Conservation (phyloP, 2,797 vertebrate species). For the Pantherophis vulpinus region DNA sequence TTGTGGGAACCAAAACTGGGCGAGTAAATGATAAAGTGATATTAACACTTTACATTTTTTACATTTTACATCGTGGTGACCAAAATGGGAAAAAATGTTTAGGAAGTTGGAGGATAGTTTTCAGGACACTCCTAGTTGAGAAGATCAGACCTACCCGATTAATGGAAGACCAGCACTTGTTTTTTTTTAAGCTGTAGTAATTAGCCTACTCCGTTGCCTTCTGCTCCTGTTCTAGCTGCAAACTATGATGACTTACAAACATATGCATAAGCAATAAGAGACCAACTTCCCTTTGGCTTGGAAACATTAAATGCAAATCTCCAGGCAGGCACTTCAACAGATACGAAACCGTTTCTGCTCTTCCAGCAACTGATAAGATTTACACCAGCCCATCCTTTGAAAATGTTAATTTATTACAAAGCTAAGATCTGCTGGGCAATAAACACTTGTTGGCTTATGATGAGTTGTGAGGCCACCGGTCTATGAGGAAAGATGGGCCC, state of each 20-base stretch:
- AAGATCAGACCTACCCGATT: background rate
- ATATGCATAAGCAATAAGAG: slow-evolving; percentile 16
- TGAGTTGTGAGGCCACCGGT: slow-evolving; percentile 57
- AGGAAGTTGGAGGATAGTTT: background rate
- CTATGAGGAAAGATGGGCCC: slow-evolving; percentile 59
- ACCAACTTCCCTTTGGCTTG: slow-evolving; percentile 29
- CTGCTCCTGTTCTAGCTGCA: background rate
- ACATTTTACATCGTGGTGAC: too few species aligned
- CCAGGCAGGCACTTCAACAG: slow-evolving; percentile 54
- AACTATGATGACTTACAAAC: slow-evolving; percentile 34
- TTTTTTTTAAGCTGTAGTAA: slow-evolving; percentile 26
- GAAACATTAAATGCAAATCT: slow-evolving; percentile 56
- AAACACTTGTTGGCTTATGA: slow-evolving; percentile 52
- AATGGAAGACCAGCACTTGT: background rate
- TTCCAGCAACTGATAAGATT: slow-evolving; percentile 61
- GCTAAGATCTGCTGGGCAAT: slow-evolving; percentile 64
- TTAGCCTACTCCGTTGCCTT: slow-evolving; percentile 6
- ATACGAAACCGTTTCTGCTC: slow-evolving; percentile 54
- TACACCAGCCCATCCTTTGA: slow-evolving; percentile 59
- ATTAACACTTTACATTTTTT: too few species aligned
- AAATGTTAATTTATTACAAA: slow-evolving; percentile 64
- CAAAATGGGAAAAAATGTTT: background rate
- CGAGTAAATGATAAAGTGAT: too few species aligned
- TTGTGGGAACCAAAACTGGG: too few species aligned
- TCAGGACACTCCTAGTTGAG: background rate